Percentiles rank a stretch among this genome's conserved stretches.
phyloP scores from a whole-genome alignment of 2,888 invertebrate genomes.

The Zele albiditarsus region DNA sequence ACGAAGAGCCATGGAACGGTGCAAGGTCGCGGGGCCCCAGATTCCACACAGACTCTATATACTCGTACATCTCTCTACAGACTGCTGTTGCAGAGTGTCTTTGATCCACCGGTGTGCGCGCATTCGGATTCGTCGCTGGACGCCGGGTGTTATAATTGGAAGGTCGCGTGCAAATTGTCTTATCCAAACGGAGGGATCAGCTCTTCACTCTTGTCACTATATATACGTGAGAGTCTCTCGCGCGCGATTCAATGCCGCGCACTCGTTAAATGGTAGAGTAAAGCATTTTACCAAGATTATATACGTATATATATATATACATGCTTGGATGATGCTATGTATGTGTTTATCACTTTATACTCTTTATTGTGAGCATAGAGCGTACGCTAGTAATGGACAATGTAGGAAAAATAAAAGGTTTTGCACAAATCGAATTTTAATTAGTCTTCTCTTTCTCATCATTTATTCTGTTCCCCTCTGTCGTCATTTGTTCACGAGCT shows the following conservation, averaged over 20 bases:
- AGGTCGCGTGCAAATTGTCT: conserved; percentile 43
- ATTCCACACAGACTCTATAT: conserved; percentile 18
- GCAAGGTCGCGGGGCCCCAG: conserved; percentile 38
- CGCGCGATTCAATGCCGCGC: not conserved
- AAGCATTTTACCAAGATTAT: not conserved
- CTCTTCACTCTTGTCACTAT: conserved; percentile 18
- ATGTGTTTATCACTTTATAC: not conserved
- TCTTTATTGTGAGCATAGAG: not conserved
- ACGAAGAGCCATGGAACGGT: conserved; percentile 36
- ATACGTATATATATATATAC: not conserved
- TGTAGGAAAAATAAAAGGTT: too few relatives aligned
- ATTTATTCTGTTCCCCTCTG: too few relatives aligned
- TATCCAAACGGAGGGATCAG: conserved; percentile 38
- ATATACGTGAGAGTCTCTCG: not conserved
- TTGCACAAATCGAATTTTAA: too few relatives aligned
- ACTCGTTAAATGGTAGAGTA: conserved; percentile 21
- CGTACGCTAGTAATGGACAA: too few relatives aligned
- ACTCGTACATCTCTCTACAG: not conserved
- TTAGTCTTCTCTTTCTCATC: too few relatives aligned
- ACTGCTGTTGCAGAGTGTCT: not conserved
- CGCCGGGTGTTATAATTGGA: conserved; percentile 42
- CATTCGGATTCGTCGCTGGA: conserved; percentile 14
- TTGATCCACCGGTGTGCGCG: conserved; percentile 25
- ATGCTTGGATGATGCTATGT: not conserved
- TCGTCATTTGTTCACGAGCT: too few relatives aligned